Base-by-base conservation (phyloP, 2,888 invertebrate genomes). In the Noctua pronuba region DNA sequence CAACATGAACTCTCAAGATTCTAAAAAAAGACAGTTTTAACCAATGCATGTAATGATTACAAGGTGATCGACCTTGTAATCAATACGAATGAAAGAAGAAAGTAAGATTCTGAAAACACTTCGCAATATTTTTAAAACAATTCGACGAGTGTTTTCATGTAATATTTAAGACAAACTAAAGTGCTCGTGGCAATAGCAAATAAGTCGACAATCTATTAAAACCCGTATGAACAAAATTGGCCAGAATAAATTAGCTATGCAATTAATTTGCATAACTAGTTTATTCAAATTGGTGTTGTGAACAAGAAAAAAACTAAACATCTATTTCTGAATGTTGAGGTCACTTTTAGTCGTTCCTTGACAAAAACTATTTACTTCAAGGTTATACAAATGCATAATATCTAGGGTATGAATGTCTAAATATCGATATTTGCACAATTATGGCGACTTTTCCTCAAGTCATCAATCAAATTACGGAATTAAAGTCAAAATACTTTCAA, bases 21-120 rank as follows among this genome's bases (percentile, higher is more conserved):
- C n/a, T 5, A 21, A 21, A n/a, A 38, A 35, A 60, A 49, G 0
- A 35, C n/a, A 10, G 8, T 28, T n/a, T 8, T 10, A 16, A 41
- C 21, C 21, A 71, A 49, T 49, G 8, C n/a, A n/a, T n/a, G n/a
- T n/a, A n/a, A n/a, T n/a, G n/a, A n/a, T n/a, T n/a, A n/a, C n/a
- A n/a, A n/a, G n/a, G n/a, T 4, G 65, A 49, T 66, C 6, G n/a
- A 65, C 55, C 55, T 73, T 80, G 46, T n/a, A 44, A 16, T 73
- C 3, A 31, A 38, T 55, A 21, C 46, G 24, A n/a, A 31, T 16
- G 46, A n/a, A 67, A 67, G 52, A 2, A 13, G 6, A 28, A 28
- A 28, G 28, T n/a, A 24, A 24, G 41, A 31, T 44, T 44, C 24
- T 24, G 11, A 41, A 75, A 31, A 16, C 10, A 35, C 24, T 24